phyloP scores from a whole-genome alignment of 2,113 vertebrate genomes.

The Cephalophus harveyi region DNA sequence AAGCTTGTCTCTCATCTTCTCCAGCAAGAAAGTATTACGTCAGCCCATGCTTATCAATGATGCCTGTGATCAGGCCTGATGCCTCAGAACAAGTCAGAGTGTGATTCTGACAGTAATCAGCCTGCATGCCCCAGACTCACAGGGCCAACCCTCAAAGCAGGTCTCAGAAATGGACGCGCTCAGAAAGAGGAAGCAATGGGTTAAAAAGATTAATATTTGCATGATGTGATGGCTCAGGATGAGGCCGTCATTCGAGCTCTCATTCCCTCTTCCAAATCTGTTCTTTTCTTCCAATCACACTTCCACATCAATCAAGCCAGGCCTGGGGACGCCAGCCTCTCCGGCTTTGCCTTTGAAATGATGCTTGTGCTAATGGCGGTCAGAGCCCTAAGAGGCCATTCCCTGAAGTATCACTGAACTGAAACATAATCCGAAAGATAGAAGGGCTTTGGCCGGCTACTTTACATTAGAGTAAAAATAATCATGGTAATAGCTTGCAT shows the following conservation, averaged over 20 bases:
- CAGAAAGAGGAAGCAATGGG: not conserved
- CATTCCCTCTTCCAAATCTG: not conserved
- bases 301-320: not conserved
- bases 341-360: conserved; percentile 1
- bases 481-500: conserved; percentile 55
- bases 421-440: conserved; percentile 52
- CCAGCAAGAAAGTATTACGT: not conserved
- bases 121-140: not conserved
- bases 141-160: not conserved
- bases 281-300: not conserved
- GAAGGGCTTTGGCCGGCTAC: conserved; percentile 23
- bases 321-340: not conserved
- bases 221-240: rapidly evolving
- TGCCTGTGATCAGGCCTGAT: not conserved
- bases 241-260: not conserved
- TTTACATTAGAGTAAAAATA: conserved; percentile 63
- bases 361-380: not conserved
- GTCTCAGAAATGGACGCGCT: not conserved
- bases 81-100: not conserved
- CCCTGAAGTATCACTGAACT: conserved; percentile 40
- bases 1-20: not conserved
- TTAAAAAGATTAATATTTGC: not conserved
- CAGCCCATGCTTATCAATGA: not conserved
- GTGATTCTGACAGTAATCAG: not conserved
- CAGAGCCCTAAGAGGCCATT: conserved; percentile 29